Conservation (phyloP, 2,113 vertebrate genomes). For the Cololabis saira region DNA sequence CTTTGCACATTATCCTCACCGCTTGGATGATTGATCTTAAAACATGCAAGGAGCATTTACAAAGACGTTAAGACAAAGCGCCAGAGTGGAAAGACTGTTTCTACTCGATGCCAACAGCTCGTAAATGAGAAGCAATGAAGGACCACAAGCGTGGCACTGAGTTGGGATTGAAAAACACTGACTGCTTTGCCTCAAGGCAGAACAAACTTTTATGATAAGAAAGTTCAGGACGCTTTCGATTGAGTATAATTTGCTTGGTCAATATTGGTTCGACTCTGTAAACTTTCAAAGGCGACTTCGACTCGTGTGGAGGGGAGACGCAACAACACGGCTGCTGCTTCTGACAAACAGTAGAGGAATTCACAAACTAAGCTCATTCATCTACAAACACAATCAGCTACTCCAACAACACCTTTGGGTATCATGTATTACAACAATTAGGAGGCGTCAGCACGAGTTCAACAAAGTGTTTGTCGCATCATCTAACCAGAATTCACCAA, state of each 20-base stretch:
- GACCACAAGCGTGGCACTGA: conserved; percentile 2
- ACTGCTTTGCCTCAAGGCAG: not conserved
- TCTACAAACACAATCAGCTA: not conserved
- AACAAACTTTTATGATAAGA: conserved; percentile 19
- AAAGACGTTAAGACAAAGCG: conserved; percentile 53
- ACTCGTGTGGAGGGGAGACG: not conserved
- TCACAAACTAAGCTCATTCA: not conserved
- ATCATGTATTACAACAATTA: not conserved
- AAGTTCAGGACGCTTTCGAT: conserved; percentile 29
- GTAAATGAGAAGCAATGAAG: conserved; percentile 10
- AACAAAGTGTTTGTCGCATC: not conserved
- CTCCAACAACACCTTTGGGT: not conserved
- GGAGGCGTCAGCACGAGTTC: not conserved
- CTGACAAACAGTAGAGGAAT: not conserved
- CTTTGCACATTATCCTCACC: conserved; percentile 69
- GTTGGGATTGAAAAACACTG: not conserved
- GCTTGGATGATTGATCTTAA: conserved; percentile 58
- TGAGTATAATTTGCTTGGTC: conserved; percentile 22
- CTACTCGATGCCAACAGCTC: conserved; percentile 29
- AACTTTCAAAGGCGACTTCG: conserved; percentile 8
- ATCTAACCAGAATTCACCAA: not conserved
- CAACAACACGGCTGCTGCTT: not conserved
- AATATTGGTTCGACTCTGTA: conserved; percentile 1
- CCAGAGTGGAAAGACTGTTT: conserved; percentile 72
- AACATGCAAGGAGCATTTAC: conserved; percentile 61